Base-by-base conservation (phyloP, 2,888 invertebrate genomes). In the Nomada goodeniana region DNA sequence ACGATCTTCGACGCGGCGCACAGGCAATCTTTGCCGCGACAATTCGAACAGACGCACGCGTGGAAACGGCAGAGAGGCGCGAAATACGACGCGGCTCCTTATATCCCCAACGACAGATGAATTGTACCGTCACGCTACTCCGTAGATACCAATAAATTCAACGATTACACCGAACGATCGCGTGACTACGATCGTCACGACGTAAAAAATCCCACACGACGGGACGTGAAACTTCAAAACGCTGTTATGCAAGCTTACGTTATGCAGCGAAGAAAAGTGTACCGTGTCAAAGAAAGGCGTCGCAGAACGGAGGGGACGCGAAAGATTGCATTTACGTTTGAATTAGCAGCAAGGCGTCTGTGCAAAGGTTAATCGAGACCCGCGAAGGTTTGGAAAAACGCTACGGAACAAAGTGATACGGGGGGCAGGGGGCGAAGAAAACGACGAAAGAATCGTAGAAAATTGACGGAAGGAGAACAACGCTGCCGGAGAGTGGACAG, bases 71-170 rank as follows among this genome's bases (percentile, higher is more conserved):
- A 80, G 82, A 65, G 59, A 68, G 72, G 2, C 42, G 57, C 68
- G 83, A 82, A 84, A 82, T 80, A 86, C 76, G 80, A 73, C 80
- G 26, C 64, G 60, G 42, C 73, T 64, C 57, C 59, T 82, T 68
- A 26, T 29, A 78, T 15, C 53, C 23, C 61, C 76, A 74, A 82
- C 64, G 59, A 60, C 26, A 18, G 61, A 47, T 52, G 36, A 80
- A 80, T 68, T 74, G 60, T 4, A 23, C 0, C 10, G 2, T 57
- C 57, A 13, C 67, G 55, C 61, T 4, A 29, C 42, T 13, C 1
- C 11, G 1, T 0, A n/a, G 50, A 29, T 52, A n/a, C 18, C 47
- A 20, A 42, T 29, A 42, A 20, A 15, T 55, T 57, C n/a, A 26
- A 26, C 26, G 26, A 26, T 20, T 15, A 1, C 20, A 0, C 10